A percentile compares a stretch with the other conserved stretches of the same genome.
phyloP scores from a whole-genome alignment of 1,140 invertebrate species.

The Dendrolimus punctatus region DNA sequence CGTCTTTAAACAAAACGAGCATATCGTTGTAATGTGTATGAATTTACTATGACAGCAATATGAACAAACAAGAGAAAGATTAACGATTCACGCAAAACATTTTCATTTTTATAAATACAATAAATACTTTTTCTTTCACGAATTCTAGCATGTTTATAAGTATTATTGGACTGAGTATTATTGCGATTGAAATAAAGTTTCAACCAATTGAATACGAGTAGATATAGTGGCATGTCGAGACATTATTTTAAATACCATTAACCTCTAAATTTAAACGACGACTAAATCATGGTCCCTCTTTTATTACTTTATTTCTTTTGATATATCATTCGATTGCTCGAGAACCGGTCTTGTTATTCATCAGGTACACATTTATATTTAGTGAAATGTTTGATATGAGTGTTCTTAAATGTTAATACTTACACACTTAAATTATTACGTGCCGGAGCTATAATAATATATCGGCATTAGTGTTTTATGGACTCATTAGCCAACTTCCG shows the following conservation, averaged over 20 bases:
- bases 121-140: too few species aligned
- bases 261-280: slow-evolving; percentile 22
- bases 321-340: slow-evolving; percentile 28
- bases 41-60: too few species aligned
- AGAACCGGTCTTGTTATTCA: slow-evolving; percentile 23
- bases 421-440: slow-evolving; percentile 12
- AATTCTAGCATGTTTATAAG: too few species aligned
- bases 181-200: background rate
- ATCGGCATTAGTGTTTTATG: slow-evolving; percentile 15
- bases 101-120: too few species aligned
- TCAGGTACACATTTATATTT: slow-evolving; percentile 15
- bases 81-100: too few species aligned
- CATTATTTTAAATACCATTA: slow-evolving; percentile 28
- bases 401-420: slow-evolving; percentile 13
- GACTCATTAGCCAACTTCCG: slow-evolving; percentile 16
- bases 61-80: too few species aligned
- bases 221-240: slow-evolving; percentile 4
- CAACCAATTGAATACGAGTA: slow-evolving; percentile 4
- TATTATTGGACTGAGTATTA: too few species aligned
- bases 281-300: slow-evolving; percentile 24
- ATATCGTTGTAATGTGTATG: too few species aligned
- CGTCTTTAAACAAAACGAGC: too few species aligned
- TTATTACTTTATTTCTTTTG: slow-evolving; percentile 33
- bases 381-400: slow-evolving; percentile 18
- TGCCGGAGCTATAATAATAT: slow-evolving; percentile 5